These are phyloP conservation scores for Epizoanthus ramosus DNA, from an alignment of 92 coral and sea anemone species.

Conservation along the genomic window DNA sequence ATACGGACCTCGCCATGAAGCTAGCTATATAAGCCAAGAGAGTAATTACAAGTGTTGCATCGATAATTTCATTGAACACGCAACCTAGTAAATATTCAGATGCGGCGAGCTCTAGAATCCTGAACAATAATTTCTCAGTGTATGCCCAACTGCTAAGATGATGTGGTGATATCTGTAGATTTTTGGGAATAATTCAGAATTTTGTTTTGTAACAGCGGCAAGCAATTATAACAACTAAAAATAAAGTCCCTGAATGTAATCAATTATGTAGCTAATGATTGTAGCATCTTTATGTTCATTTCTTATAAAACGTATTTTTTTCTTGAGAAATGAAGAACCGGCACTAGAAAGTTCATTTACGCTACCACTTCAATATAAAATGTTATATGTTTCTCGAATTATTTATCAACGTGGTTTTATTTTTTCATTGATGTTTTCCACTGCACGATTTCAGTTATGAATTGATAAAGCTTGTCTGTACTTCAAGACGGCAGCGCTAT, in stretches of 20 bases:
- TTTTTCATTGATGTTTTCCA: conserved; percentile 11
- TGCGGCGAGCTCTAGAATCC: conserved; percentile 6
- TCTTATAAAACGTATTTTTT: not conserved
- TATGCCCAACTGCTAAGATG: conserved; percentile 16
- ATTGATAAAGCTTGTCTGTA: not conserved
- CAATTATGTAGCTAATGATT: conserved; percentile 11
- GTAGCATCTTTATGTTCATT: conserved; percentile 17
- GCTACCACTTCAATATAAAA: conserved; percentile 15
- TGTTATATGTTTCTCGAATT: conserved; percentile 16
- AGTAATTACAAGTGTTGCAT: conserved; percentile 13
- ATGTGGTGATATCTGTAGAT: conserved; percentile 23
- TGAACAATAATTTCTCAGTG: not conserved
- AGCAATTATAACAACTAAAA: conserved; percentile 16
- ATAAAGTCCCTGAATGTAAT: not conserved
- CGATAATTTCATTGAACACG: conserved; percentile 24
- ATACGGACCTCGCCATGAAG: no score
- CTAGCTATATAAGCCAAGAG: no score
- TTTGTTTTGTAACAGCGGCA: conserved; percentile 12
- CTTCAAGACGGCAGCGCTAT: conserved; percentile 6
- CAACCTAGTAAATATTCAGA: conserved; percentile 12
- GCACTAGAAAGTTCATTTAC: conserved; percentile 22
- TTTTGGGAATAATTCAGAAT: conserved; percentile 13
- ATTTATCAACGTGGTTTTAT: conserved; percentile 17
- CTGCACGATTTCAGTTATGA: conserved; percentile 2
- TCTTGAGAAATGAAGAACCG: conserved; percentile 1